phyloP scores from a whole-genome alignment of 2,888 invertebrate species.

The Pogonocherus hispidulus region DNA sequence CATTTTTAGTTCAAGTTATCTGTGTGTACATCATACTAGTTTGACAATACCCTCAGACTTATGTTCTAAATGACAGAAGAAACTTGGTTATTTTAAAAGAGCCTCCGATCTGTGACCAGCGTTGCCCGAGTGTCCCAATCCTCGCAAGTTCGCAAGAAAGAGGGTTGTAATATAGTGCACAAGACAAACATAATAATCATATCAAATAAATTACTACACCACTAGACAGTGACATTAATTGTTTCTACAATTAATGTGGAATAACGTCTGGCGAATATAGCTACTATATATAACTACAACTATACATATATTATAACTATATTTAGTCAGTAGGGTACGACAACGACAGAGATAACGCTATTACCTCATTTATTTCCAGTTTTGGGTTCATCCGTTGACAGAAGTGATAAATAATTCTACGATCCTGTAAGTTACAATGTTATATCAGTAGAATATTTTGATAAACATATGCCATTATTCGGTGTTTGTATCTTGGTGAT shows the following conservation, averaged over 20 bases:
- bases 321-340: not conserved
- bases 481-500: too few relatives aligned
- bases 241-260: conserved; percentile 13
- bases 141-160: not conserved
- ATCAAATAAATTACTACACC: conserved; percentile 4
- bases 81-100: too few relatives aligned
- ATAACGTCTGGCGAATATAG: conserved; percentile 4
- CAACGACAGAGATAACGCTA: not conserved
- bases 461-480: too few relatives aligned
- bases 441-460: too few relatives aligned
- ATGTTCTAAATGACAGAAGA: too few relatives aligned
- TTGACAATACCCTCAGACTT: too few relatives aligned
- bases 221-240: conserved; percentile 12
- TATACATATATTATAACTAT: conserved; percentile 15
- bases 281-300: conserved; percentile 1
- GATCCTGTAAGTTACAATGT: too few relatives aligned
- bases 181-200: conserved; percentile 1
- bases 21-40: too few relatives aligned
- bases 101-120: too few relatives aligned
- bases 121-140: too few relatives aligned
- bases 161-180: not conserved
- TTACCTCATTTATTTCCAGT: not conserved
- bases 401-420: not conserved
- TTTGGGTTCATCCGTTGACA: not conserved
- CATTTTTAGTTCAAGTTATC: too few relatives aligned